Conservation (phyloP, 1,140 invertebrate species). For the Adoxophyes honmai region DNA sequence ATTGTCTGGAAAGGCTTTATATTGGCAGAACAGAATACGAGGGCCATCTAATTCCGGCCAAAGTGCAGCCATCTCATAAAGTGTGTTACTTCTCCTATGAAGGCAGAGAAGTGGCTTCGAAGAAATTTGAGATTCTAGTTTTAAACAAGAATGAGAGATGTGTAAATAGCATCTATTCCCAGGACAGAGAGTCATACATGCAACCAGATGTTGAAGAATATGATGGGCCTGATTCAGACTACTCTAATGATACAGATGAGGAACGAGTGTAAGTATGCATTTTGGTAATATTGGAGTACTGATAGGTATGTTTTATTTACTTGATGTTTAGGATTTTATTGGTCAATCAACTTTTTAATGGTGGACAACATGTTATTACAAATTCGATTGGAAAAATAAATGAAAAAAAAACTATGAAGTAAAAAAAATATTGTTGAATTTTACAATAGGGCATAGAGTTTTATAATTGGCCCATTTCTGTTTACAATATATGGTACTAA, state of each 20-base stretch:
- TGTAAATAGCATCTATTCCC: conserved; percentile 81
- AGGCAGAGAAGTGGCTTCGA: conserved; percentile 78
- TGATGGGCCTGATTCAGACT: background rate
- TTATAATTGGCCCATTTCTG: too few relatives aligned
- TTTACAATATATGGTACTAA: too few relatives aligned
- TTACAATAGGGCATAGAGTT: too few relatives aligned
- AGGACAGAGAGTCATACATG: conserved; percentile 36
- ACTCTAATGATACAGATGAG: conserved; percentile 4
- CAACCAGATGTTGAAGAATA: conserved; percentile 11
- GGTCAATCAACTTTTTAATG: too few relatives aligned
- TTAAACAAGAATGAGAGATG: conserved; percentile 80
- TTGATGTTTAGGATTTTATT: too few relatives aligned
- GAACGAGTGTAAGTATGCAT: background rate
- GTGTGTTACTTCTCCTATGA: conserved; percentile 86
- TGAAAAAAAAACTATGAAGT: too few relatives aligned
- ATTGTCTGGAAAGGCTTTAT: conserved; percentile 80
- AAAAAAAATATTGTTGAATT: too few relatives aligned
- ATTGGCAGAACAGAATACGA: conserved; percentile 79
- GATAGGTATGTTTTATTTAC: too few relatives aligned
- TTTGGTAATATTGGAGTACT: too few relatives aligned
- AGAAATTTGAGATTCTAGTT: conserved; percentile 42
- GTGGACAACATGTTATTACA: too few relatives aligned
- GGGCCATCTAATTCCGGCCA: conserved; percentile 82
- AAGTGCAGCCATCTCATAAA: conserved; percentile 83
- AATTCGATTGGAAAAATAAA: too few relatives aligned